These are phyloP conservation scores for Poeciliopsis paucimaculata DNA, from an alignment of 2,797 vertebrate genomes.

Conservation along the genomic window DNA sequence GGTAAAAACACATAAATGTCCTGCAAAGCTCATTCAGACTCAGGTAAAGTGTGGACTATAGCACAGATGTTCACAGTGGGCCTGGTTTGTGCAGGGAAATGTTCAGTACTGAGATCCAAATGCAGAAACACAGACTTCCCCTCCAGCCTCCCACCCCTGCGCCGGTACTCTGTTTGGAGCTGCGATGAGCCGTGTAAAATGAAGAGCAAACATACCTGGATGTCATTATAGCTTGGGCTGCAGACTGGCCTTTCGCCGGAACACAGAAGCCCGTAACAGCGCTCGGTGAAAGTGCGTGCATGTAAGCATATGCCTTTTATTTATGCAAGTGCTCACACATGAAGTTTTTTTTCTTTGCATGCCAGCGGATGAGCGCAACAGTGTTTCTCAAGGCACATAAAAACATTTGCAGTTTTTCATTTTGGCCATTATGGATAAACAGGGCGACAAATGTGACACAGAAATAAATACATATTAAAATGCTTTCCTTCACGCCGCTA, in stretches of 20 bases:
- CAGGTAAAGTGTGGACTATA: conserved; percentile 4
- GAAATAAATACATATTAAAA: conserved; percentile 1
- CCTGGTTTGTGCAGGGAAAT: background rate
- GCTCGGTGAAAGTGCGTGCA: conserved; percentile 9
- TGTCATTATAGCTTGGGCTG: conserved; percentile 73
- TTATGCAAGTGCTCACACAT: conserved; percentile 28
- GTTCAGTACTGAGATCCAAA: conserved; percentile 6
- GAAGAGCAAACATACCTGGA: conserved; percentile 83
- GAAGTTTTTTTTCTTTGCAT: conserved; percentile 7
- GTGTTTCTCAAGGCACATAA: conserved; percentile 4
- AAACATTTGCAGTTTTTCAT: background rate
- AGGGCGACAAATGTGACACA: background rate
- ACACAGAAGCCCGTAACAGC: conserved; percentile 15
- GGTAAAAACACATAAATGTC: conserved; percentile 19
- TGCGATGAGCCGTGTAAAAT: conserved; percentile 78
- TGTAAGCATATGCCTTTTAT: conserved; percentile 54
- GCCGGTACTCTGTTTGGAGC: conserved; percentile 58
- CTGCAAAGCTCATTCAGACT: background rate
- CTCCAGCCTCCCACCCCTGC: background rate
- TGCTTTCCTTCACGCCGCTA: background rate
- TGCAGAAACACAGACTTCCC: conserved; percentile 12
- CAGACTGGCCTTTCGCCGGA: conserved; percentile 45
- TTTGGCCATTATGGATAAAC: background rate
- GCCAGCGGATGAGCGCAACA: conserved; percentile 5
- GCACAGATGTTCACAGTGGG: conserved; percentile 37